phyloP scores from a whole-genome alignment of 2,113 vertebrate species.

The Pseudois nayaur region DNA sequence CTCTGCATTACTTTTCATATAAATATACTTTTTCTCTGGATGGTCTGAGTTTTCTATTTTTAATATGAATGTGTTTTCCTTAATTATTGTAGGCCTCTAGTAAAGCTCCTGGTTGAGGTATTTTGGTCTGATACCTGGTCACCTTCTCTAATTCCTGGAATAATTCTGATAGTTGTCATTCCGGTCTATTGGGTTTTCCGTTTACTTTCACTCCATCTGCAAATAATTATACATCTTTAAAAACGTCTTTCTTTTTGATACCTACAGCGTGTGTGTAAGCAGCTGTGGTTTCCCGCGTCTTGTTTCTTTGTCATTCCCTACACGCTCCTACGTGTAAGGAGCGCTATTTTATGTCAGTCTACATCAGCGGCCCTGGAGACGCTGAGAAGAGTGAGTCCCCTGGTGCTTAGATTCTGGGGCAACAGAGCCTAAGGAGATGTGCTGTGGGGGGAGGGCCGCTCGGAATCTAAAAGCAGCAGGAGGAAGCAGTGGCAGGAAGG shows the following conservation, averaged over 20 bases:
- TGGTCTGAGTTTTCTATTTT: too few species aligned
- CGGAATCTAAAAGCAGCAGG: background rate
- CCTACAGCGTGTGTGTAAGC: rapidly evolving
- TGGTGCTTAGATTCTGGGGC: background rate
- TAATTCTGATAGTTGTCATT: background rate
- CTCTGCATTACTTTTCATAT: background rate
- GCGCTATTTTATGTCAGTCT: rapidly evolving
- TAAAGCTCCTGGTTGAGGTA: rapidly evolving
- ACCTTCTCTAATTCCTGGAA: background rate
- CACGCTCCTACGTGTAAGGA: rapidly evolving
- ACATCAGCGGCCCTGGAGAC: rapidly evolving
- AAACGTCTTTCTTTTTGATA: background rate
- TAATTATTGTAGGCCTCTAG: rapidly evolving
- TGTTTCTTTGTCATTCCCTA: too few species aligned
- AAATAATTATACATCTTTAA: background rate
- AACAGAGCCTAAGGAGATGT: background rate
- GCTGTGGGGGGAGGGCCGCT: rapidly evolving
- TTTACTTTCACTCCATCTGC: background rate
- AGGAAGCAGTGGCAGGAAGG: background rate
- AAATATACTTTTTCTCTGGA: background rate
- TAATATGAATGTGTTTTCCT: background rate
- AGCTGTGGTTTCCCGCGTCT: rapidly evolving
- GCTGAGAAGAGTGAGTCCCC: rapidly evolving
- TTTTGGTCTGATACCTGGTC: too few species aligned
- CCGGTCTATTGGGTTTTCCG: background rate